Base-by-base conservation (phyloP, 1,140 invertebrate genomes). In the Ericerus pela region DNA sequence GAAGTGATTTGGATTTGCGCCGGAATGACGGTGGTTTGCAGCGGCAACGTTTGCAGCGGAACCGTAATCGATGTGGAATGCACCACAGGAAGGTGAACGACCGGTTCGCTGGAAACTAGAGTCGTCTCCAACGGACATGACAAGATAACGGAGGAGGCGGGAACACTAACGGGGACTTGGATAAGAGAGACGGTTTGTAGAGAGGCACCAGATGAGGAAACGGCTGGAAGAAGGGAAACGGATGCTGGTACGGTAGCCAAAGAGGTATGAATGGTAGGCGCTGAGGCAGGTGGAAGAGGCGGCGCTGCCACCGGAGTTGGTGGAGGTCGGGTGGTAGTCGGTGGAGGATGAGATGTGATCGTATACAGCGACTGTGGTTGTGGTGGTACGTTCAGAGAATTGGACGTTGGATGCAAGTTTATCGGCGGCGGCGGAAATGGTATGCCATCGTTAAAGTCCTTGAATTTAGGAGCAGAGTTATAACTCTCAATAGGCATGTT, bases 1-100 rank as follows among this genome's bases (percentile, higher is more conserved):
- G 73, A 70, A 54, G 72, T 72, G 24, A 76, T 60, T 43, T 71
- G 72, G 10, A 69, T 62, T 3, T 63, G 66, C 18, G 66, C 56
- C 2, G 70, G 65, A 51, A 68, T 67, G 33, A 72, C 57, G 12
- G 66, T 65, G 51, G 66, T 64, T 14, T 68, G 67, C 16, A 53
- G 52, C 6, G 55, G 53, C 11, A 62, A 29, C 52, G 66, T 64
- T 14, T 68, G 67, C 16, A 53, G 52, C 6, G 55, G 53, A 5
- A 60, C 56, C 11, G 51, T 53, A 20, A 41, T 27, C 60, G 62
- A 57, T 41, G 60, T 36, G 14, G 58, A 58, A 43, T 26, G 36
- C 33, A 47, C 41, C 3, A 47, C 41, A 24, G 41, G 41, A 24
- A 47, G 14, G 14, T 47, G 41, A 12, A 51, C 24, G 53, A 60